A percentile compares a stretch with the other conserved stretches of the same genome.
Conservation (phyloP, 2,113 vertebrate genomes). For the Garra rufa region DNA sequence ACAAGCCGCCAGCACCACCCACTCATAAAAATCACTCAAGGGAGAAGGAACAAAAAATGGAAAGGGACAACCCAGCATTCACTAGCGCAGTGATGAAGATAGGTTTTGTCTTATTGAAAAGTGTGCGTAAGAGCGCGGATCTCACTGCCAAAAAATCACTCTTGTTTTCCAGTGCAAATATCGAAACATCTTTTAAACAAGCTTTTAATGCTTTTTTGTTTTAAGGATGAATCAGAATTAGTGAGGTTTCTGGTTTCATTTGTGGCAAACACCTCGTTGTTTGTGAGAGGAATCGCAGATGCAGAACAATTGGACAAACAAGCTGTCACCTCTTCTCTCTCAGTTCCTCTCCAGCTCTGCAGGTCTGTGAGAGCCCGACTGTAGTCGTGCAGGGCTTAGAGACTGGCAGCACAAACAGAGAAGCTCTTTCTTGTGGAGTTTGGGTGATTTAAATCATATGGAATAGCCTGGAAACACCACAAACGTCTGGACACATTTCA, state of each 20-base stretch:
- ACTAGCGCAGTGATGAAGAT: background rate
- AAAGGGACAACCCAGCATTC: constrained; percentile 53
- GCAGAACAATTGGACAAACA: background rate
- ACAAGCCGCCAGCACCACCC: constrained; percentile 73
- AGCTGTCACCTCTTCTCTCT: background rate
- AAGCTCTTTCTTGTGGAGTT: constrained; percentile 85
- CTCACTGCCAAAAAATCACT: background rate
- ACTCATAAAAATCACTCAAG: constrained; percentile 72
- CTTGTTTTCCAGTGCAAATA: background rate
- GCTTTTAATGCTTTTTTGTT: too few species aligned
- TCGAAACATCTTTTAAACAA: background rate
- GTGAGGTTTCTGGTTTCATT: background rate
- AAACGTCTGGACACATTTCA: constrained; percentile 79
- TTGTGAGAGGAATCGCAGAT: background rate
- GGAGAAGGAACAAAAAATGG: constrained; percentile 63
- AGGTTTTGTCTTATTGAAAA: background rate
- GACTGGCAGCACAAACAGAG: constrained; percentile 85
- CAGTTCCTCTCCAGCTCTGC: constrained; percentile 4
- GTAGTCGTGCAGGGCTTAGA: constrained; percentile 58
- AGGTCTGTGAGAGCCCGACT: constrained; percentile 70
- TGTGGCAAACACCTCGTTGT: background rate
- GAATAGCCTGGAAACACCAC: constrained; percentile 63
- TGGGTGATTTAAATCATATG: constrained; percentile 79
- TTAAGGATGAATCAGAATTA: background rate
- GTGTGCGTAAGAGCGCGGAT: background rate